Conservation (phyloP, 2,113 vertebrate species). For the Pardalotus punctatus region DNA sequence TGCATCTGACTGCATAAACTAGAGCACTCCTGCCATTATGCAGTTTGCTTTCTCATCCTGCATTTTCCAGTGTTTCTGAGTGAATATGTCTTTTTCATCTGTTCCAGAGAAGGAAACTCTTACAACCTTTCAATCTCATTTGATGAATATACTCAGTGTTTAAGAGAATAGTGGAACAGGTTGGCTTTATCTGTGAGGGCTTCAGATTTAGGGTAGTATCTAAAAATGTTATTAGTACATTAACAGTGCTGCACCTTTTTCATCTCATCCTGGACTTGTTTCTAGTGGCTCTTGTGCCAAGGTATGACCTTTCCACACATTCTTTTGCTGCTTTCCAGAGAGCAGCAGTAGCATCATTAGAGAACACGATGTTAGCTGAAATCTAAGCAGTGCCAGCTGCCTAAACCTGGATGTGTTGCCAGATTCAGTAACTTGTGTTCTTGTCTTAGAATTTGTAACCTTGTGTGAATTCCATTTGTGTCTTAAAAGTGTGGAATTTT, state of each 20-base stretch:
- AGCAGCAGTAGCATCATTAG: not conserved
- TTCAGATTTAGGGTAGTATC: not conserved
- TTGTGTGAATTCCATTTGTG: not conserved
- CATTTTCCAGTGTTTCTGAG: not conserved
- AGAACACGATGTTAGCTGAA: not conserved
- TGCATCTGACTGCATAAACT: not conserved
- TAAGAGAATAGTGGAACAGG: not conserved
- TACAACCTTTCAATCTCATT: not conserved
- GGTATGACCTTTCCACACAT: not conserved
- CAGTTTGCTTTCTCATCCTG: not conserved
- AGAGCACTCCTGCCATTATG: not conserved
- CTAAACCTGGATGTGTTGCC: not conserved
- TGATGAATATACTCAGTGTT: not conserved
- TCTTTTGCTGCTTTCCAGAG: not conserved
- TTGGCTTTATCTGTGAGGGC: not conserved
- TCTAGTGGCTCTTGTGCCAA: not conserved
- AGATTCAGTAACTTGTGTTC: not conserved
- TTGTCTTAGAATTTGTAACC: not conserved
- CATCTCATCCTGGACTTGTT: not conserved
- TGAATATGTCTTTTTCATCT: not conserved
- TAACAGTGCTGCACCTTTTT: not conserved
- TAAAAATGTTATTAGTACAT: not conserved
- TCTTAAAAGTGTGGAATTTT: not conserved
- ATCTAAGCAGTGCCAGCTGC: not conserved
- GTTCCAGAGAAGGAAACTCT: not conserved